Evolutionary conservation across 2,113 vertebrate genomes (phyloP).

Genomic region (Prunella fulvescens): DNA sequence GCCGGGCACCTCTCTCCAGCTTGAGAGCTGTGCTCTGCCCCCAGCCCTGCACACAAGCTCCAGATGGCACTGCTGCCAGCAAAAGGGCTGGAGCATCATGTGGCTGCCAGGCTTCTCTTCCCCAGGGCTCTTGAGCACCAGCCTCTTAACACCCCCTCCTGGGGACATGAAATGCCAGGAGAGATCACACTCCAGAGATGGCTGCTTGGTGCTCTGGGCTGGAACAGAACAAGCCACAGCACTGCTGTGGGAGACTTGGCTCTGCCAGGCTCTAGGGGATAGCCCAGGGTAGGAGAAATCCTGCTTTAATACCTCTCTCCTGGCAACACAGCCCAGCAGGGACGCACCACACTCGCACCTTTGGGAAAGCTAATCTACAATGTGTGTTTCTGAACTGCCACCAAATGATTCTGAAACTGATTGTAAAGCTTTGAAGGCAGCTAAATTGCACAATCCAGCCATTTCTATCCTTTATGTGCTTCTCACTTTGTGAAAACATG

Average conservation of each 20-base stretch:
- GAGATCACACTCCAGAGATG: neutral
- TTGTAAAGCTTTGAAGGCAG: constrained; percentile 65
- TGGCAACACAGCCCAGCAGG: neutral
- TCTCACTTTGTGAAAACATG: constrained; percentile 61
- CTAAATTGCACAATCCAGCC: constrained; percentile 52
- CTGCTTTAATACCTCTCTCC: neutral
- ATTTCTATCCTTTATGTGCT: constrained; percentile 59
- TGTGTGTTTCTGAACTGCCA: constrained; percentile 59
- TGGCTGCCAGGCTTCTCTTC: neutral
- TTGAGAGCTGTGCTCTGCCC: neutral
- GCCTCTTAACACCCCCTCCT: neutral
- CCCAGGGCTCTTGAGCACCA: neutral
- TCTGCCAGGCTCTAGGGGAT: neutral
- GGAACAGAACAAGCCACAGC: neutral
- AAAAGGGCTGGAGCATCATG: neutral
- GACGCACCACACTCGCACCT: neutral
- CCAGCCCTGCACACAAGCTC: rapidly evolving
- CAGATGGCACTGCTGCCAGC: neutral
- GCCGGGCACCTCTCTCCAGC: neutral
- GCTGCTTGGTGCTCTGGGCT: neutral
- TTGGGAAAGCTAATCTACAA: constrained; percentile 24
- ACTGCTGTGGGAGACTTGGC: neutral
- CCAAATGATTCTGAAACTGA: constrained; percentile 60
- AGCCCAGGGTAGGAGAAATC: constrained; percentile 20
- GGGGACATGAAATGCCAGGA: neutral